phyloP scores from a whole-genome alignment of 2,113 vertebrate species.

The Felis chaus region DNA sequence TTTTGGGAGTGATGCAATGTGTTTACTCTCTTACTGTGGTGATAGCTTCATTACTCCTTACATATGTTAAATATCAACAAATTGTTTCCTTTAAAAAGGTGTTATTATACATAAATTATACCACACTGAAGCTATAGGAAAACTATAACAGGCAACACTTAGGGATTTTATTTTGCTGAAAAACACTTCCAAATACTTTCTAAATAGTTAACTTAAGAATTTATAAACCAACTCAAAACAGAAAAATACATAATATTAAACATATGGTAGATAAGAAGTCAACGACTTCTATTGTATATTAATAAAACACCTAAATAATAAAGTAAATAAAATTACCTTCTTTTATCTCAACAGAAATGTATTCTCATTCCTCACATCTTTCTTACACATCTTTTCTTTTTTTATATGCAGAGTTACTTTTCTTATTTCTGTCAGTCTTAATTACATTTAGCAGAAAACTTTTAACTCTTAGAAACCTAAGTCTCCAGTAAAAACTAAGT shows the following conservation, averaged over 20 bases:
- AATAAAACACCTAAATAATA: constrained; percentile 82
- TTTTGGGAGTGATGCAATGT: too few species aligned
- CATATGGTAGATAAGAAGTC: constrained; percentile 90
- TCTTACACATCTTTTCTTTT: too few species aligned
- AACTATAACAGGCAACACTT: not conserved
- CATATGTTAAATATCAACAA: not conserved
- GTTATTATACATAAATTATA: not conserved
- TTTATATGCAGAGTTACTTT: too few species aligned
- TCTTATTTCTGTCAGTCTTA: too few species aligned
- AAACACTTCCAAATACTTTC: not conserved
- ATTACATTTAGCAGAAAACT: too few species aligned
- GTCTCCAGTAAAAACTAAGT: too few species aligned
- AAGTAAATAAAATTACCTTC: too few species aligned
- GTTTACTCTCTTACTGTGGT: not conserved
- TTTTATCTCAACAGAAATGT: too few species aligned
- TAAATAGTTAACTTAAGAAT: not conserved
- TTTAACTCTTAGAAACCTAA: too few species aligned
- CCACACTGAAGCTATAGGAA: not conserved
- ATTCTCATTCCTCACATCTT: too few species aligned
- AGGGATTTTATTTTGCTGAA: not conserved
- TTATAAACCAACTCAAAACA: not conserved
- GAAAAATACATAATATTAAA: constrained; percentile 6
- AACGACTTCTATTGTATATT: constrained; percentile 89
- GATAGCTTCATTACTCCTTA: not conserved
- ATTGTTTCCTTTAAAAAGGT: not conserved